Evolutionary conservation across 2,113 vertebrate genomes (phyloP).

Genomic region (Coregonus clupeaformis): DNA sequence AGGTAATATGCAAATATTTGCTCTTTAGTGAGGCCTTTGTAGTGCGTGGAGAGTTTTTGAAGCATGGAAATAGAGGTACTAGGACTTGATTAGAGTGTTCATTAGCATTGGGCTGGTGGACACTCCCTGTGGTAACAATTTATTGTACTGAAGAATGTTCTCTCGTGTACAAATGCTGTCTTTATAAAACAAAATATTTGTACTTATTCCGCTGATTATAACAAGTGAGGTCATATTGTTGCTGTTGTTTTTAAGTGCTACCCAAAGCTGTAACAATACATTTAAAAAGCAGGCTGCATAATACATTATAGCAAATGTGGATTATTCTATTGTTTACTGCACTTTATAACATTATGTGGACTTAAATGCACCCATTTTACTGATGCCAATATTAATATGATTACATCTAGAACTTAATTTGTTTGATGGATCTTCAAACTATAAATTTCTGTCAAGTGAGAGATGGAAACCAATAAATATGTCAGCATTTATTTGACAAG

Average conservation of each 20-base stretch:
- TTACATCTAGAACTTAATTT: not conserved
- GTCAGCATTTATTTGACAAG: conserved; percentile 55
- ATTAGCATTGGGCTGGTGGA: conserved; percentile 27
- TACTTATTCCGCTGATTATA: too few relatives aligned
- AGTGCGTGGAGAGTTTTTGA: conserved; percentile 44
- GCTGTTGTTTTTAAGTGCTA: not conserved
- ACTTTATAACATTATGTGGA: not conserved
- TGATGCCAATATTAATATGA: conserved; percentile 3
- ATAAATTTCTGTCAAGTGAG: conserved; percentile 54
- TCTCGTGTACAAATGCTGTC: not conserved
- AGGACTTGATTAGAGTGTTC: conserved; percentile 42
- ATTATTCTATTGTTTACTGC: not conserved
- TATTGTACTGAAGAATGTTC: conserved; percentile 15
- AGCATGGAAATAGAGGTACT: conserved; percentile 20
- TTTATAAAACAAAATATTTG: too few relatives aligned
- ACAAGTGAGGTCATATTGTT: too few relatives aligned
- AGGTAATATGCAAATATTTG: conserved; percentile 60
- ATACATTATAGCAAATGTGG: not conserved
- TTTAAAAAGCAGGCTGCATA: not conserved
- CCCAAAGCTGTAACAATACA: not conserved
- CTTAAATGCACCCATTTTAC: not conserved
- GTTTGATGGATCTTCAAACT: conserved; percentile 25
- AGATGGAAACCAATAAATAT: conserved; percentile 72
- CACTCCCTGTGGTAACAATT: conserved; percentile 4
- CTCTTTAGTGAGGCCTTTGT: conserved; percentile 33